Conservation (phyloP, 1,140 invertebrate species). For the Zophobas morio region DNA sequence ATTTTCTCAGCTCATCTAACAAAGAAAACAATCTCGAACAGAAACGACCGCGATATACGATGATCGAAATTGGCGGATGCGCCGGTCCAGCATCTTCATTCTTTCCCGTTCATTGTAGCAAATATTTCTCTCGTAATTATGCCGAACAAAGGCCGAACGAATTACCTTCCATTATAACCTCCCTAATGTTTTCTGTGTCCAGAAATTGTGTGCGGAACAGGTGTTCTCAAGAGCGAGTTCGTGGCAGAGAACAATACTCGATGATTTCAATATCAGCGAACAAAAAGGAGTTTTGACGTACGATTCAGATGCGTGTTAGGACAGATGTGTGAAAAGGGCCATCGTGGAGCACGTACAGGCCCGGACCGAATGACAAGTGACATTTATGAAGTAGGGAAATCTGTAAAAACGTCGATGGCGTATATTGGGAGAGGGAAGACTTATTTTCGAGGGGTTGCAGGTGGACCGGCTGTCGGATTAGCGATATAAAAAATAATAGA, state of each 20-base stretch:
- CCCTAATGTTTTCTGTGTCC: slow-evolving; percentile 25
- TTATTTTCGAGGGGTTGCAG: slow-evolving; percentile 22
- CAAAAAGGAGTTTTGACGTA: slow-evolving; percentile 23
- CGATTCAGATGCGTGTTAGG: background rate
- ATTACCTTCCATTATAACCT: slow-evolving; percentile 16
- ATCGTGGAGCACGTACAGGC: slow-evolving; percentile 13
- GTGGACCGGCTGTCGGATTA: slow-evolving; percentile 26
- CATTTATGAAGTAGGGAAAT: slow-evolving; percentile 37
- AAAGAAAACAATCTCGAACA: no score
- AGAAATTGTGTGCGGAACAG: slow-evolving; percentile 23
- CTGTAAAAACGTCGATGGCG: slow-evolving; percentile 29
- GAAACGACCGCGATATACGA: no score
- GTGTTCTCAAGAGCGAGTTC: slow-evolving; percentile 29
- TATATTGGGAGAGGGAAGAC: slow-evolving; percentile 22
- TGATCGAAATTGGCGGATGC: no score
- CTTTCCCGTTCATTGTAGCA: no score
- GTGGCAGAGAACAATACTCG: slow-evolving; percentile 28
- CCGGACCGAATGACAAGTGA: slow-evolving; percentile 24
- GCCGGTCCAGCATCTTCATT: no score
- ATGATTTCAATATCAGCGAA: slow-evolving; percentile 34
- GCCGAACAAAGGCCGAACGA: slow-evolving; percentile 3
- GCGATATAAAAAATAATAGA: slow-evolving; percentile 21
- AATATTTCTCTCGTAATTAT: background rate
- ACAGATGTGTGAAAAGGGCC: slow-evolving; percentile 35
- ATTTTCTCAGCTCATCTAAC: no score